phyloP scores from a whole-genome alignment of 2,888 invertebrate genomes.

The Noctuana brunneofusca region DNA sequence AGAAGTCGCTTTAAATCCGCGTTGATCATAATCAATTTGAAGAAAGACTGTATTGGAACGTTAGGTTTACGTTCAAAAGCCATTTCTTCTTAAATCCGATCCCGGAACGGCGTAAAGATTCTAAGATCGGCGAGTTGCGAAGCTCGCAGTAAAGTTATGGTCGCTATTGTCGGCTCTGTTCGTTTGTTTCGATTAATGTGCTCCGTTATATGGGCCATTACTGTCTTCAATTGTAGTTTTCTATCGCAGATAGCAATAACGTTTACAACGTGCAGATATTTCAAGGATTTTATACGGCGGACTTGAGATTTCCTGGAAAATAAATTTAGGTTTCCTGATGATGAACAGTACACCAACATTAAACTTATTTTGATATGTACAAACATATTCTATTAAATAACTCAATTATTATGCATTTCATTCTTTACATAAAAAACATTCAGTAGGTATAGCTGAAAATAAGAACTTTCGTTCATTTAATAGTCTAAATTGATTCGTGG shows the following conservation, averaged over 20 bases:
- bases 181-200: slow-evolving; percentile 32
- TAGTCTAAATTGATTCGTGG: too few relatives aligned
- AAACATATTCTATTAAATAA: too few relatives aligned
- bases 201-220: slow-evolving; percentile 29
- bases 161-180: slow-evolving; percentile 24
- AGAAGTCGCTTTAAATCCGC: not conserved
- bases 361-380: too few relatives aligned
- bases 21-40: not conserved
- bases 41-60: not conserved
- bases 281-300: slow-evolving; percentile 2
- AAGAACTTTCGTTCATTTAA: too few relatives aligned
- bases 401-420: too few relatives aligned
- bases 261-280: slow-evolving; percentile 21
- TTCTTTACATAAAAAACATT: too few relatives aligned
- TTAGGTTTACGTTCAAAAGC: slow-evolving; percentile 4
- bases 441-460: too few relatives aligned
- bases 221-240: slow-evolving; percentile 24
- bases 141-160: slow-evolving; percentile 22
- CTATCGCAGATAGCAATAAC: slow-evolving; percentile 26
- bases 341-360: too few relatives aligned
- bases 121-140: slow-evolving; percentile 12
- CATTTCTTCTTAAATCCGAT: slow-evolving; percentile 11
- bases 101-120: not conserved
- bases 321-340: not conserved
- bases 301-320: not conserved